Conservation (phyloP, 2,888 invertebrate species). For the Lycia hirtaria region DNA sequence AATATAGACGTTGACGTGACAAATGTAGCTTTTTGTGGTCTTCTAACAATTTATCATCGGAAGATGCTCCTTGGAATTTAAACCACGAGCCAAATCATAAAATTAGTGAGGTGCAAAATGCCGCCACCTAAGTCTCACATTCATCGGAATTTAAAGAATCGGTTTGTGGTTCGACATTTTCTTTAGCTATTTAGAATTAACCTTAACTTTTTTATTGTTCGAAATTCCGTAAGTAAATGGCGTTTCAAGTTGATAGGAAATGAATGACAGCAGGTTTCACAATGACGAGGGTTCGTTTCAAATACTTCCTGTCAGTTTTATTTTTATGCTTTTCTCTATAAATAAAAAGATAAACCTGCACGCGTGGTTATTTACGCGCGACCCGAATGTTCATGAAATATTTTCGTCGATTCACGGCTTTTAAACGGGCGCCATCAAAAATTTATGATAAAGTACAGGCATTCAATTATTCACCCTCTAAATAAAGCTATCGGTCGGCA, state of each 20-base stretch:
- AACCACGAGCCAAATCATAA: constrained; percentile 10
- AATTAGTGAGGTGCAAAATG: constrained; percentile 12
- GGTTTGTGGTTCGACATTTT: background rate
- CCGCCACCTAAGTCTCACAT: constrained; percentile 1
- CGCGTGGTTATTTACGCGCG: constrained; percentile 19
- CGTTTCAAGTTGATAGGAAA: background rate
- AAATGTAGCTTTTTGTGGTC: constrained; percentile 26
- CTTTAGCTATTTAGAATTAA: background rate
- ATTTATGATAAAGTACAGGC: constrained; percentile 33
- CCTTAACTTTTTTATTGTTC: constrained; percentile 11
- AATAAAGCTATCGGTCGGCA: constrained; percentile 61
- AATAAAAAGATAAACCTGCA: constrained; percentile 27
- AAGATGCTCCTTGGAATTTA: constrained; percentile 13
- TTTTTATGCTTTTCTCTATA: constrained; percentile 22
- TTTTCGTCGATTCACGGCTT: constrained; percentile 31
- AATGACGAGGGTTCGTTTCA: constrained; percentile 21
- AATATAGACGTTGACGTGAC: constrained; percentile 26
- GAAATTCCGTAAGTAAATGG: constrained; percentile 6
- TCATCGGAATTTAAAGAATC: constrained; percentile 4
- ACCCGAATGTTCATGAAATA: constrained; percentile 27
- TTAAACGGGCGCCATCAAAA: constrained; percentile 30
- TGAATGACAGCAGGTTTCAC: constrained; percentile 4
- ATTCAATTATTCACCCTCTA: constrained; percentile 42
- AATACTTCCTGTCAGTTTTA: constrained; percentile 18
- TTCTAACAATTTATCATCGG: constrained; percentile 16